phyloP scores from a whole-genome alignment of 2,888 invertebrate species.

The Drosophila yooni region DNA sequence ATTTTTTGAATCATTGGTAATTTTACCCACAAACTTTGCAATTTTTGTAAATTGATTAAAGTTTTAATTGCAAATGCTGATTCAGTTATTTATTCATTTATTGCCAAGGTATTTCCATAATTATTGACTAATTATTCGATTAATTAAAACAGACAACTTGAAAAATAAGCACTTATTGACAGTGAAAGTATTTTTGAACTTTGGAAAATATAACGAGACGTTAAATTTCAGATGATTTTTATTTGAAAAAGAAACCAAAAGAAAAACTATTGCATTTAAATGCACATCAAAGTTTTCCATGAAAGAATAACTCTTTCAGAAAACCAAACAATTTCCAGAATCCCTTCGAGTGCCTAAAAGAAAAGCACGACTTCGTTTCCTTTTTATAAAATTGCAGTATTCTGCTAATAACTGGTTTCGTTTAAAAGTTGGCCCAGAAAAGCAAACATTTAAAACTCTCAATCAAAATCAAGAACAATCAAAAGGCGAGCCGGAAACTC shows the following conservation, averaged over 20 bases:
- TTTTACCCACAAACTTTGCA: not conserved
- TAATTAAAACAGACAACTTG: not conserved
- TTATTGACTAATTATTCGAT: not conserved
- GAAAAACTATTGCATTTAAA: not conserved
- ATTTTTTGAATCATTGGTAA: conserved; percentile 20
- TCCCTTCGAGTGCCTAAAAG: not conserved
- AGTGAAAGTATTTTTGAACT: not conserved
- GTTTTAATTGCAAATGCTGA: not conserved
- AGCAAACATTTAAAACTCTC: not conserved
- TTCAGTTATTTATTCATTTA: not conserved
- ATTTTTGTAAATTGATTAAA: not conserved
- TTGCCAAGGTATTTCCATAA: not conserved
- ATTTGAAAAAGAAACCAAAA: no score
- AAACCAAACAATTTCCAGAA: not conserved
- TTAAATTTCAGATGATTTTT: not conserved
- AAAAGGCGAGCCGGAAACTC: not conserved
- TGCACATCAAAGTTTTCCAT: not conserved
- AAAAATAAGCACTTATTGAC: not conserved
- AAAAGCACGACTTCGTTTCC: not conserved
- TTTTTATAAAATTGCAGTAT: not conserved
- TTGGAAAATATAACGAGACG: not conserved
- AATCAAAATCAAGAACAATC: not conserved
- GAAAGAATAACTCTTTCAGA: not conserved
- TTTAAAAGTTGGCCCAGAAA: not conserved
- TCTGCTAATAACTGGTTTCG: not conserved